phyloP scores from a whole-genome alignment of 2,888 invertebrate species.

The Aphidius colemani region DNA sequence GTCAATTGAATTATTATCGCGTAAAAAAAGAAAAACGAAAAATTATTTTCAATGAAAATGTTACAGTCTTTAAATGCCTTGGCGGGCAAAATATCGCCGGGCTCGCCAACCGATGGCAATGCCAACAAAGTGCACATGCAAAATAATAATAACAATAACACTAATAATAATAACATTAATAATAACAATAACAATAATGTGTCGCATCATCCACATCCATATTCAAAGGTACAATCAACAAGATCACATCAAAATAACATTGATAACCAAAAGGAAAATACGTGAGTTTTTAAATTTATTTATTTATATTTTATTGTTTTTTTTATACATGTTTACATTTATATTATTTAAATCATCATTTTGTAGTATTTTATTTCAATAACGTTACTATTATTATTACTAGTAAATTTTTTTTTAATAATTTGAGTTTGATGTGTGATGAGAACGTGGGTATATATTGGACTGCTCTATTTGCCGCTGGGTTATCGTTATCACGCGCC shows the following conservation, averaged over 20 bases:
- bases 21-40: slow-evolving; percentile 2
- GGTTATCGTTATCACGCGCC: slow-evolving; percentile 37
- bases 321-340: not conserved
- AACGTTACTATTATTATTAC: too few species aligned
- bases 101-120: slow-evolving; percentile 69
- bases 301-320: slow-evolving; percentile 7
- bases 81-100: slow-evolving; percentile 89
- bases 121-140: slow-evolving; percentile 70
- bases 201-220: slow-evolving; percentile 51
- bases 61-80: slow-evolving; percentile 85
- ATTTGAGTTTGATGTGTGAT: too few species aligned
- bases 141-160: slow-evolving; percentile 58
- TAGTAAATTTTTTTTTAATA: too few species aligned
- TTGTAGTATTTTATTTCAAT: too few species aligned
- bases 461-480: slow-evolving; percentile 5
- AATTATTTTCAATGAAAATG: slow-evolving; percentile 65
- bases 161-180: slow-evolving; percentile 61
- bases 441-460: too few species aligned
- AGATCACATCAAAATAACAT: slow-evolving; percentile 47
- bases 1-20: not conserved
- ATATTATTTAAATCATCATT: too few species aligned
- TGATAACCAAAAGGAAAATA: slow-evolving; percentile 57
- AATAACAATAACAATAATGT: slow-evolving; percentile 49
- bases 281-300: slow-evolving; percentile 44
- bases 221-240: slow-evolving; percentile 51